Evolutionary conservation across 2,797 vertebrate species (phyloP).

Genomic region (Carapus acus): DNA sequence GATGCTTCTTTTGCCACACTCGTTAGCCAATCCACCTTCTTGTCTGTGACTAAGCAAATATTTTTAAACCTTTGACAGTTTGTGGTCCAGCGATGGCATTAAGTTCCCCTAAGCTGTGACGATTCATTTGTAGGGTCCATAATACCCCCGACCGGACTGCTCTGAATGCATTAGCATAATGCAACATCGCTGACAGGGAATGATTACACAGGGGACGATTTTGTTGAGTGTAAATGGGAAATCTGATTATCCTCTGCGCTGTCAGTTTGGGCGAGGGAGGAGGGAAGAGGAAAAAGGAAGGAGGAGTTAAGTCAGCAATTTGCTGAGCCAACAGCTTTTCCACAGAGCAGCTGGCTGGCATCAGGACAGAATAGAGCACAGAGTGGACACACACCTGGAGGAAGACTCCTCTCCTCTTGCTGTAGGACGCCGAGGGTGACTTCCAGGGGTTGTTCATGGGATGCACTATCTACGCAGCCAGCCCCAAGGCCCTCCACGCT

Average conservation of each 20-base stretch:
- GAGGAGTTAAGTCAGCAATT: conserved; percentile 59
- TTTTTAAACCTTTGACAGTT: conserved; percentile 8
- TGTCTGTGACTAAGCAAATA: background rate
- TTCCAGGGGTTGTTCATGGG: conserved; percentile 71
- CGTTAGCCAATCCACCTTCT: too few relatives aligned
- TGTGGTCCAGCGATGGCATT: conserved; percentile 13
- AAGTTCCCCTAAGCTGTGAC: conserved; percentile 23
- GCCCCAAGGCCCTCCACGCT: conserved; percentile 71
- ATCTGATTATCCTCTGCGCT: conserved; percentile 71
- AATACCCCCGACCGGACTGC: conserved; percentile 46
- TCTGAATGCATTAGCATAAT: conserved; percentile 56
- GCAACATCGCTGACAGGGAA: conserved; percentile 51
- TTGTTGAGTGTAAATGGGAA: conserved; percentile 72
- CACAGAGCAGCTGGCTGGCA: conserved; percentile 63
- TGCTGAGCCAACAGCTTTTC: conserved; percentile 72
- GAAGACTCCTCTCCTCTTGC: conserved; percentile 47
- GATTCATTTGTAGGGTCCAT: conserved; percentile 51
- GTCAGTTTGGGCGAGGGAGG: conserved; percentile 36
- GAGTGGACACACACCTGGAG: conserved; percentile 49
- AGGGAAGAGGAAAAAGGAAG: conserved; percentile 31
- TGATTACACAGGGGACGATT: conserved; percentile 70
- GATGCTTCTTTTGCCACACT: too few relatives aligned
- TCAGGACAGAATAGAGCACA: conserved; percentile 57
- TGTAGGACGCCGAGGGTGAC: conserved; percentile 51
- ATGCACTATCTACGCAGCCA: conserved; percentile 76